Evolutionary conservation across 2,888 invertebrate species (phyloP), one percentile per base, ranked within the genome.

Genomic region (Tenthredo amoena): DNA sequence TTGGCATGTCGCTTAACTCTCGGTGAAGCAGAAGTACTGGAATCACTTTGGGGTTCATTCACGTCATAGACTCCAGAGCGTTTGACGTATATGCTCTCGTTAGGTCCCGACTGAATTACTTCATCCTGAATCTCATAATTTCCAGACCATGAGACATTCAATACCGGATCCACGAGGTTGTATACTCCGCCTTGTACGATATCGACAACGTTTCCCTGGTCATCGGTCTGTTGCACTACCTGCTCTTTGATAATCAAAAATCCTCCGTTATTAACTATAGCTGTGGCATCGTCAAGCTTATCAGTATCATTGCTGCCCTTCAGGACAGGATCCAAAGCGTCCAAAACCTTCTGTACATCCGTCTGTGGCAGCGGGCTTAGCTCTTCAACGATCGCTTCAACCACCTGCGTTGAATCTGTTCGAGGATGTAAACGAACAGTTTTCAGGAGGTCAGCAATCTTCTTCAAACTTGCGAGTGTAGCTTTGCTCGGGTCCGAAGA

Each of bases 111-210:
- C 12, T 68, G 21, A 50, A 83, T 40, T 5, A n/a, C 47, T 43
- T 26, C 26, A 18, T 71, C 31, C 34, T 68, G 47, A 34, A 71
- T 15, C 6, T 6, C 47, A 31, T 31, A 83, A 65, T 18, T 37
- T 31, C 83, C 83, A 18, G 83, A 83, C 47, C 31, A 83, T n/a
- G 68, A 47, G n/a, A 71, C 31, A 9, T 65, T 68, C 31, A 47
- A 71, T 15, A 3, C 31, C 2, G 83, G 83, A 43, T 83, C 68
- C 2, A 18, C 26, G 18, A 83, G 26, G 6, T 47, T 43, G 50
- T 83, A 83, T 21, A 26, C 43, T 68, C 83, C 83, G 31, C 31
- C 18, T 43, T 31, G 31, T 21, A 50, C 83, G 68, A 65, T 31
- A 12, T 50, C 47, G 18, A 71, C 12, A 18, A 83, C 83, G 31